Evolutionary conservation across 2,797 vertebrate genomes (phyloP).

Genomic region (Smutsia temminckii): DNA sequence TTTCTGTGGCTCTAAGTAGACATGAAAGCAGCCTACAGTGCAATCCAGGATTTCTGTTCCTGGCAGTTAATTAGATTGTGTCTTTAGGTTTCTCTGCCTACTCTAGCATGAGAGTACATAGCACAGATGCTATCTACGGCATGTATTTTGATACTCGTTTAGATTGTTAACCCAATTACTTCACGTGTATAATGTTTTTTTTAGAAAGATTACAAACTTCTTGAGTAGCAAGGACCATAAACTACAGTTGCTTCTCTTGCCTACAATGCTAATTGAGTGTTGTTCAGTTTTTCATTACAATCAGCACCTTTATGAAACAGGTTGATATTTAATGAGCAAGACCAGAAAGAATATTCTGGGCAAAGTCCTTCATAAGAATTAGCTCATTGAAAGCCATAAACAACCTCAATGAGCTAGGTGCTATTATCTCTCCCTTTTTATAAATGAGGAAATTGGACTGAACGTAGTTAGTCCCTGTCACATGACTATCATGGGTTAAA

Average conservation of each 20-base stretch:
- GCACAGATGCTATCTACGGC: not conserved
- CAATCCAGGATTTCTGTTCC: not conserved
- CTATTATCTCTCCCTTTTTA: not conserved
- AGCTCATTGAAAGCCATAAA: not conserved
- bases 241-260: not conserved
- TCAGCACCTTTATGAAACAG: not conserved
- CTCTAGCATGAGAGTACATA: not conserved
- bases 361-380: not conserved
- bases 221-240: not conserved
- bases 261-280: not conserved
- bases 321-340: not conserved
- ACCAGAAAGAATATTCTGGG: not conserved
- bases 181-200: constrained; percentile 11
- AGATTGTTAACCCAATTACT: not conserved
- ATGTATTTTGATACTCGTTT: not conserved
- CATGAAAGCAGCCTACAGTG: not conserved
- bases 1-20: not conserved
- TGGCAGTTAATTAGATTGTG: not conserved
- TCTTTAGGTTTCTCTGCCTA: not conserved
- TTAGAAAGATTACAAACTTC: constrained; percentile 16
- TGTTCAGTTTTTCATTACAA: constrained; percentile 27
- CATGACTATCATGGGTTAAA: not conserved
- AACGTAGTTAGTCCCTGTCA: not conserved
- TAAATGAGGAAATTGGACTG: not conserved
- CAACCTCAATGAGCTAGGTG: not conserved